These are phyloP conservation scores for Bombus vancouverensis DNA, from an alignment of 1,140 invertebrate species.

Conservation along the genomic window DNA sequence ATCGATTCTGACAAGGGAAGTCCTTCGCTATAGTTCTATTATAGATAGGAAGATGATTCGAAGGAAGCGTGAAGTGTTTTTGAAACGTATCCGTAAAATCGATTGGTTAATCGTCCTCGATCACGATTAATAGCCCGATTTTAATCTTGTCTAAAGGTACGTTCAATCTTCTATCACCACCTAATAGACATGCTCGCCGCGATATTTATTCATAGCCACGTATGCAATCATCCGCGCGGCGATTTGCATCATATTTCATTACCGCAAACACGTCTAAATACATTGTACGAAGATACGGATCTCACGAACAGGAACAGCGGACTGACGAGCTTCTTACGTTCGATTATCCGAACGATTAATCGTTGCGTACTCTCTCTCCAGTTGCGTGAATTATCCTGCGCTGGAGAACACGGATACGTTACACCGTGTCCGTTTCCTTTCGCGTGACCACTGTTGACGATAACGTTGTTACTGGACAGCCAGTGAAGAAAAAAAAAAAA, in stretches of 20 bases:
- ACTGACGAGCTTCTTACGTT: constrained; percentile 17
- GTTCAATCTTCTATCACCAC: constrained; percentile 5
- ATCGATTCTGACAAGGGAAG: too few relatives aligned
- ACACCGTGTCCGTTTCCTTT: constrained; percentile 43
- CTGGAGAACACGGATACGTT: constrained; percentile 27
- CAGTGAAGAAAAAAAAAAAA: too few relatives aligned
- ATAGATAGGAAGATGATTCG: too few relatives aligned
- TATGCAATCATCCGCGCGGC: background rate
- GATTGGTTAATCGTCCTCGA: background rate
- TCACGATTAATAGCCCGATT: background rate
- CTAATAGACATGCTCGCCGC: background rate
- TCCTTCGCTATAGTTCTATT: too few relatives aligned
- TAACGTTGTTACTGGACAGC: constrained; percentile 23
- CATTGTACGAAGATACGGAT: constrained; percentile 32
- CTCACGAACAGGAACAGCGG: background rate
- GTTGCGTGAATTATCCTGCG: constrained; percentile 38
- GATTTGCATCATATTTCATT: constrained; percentile 45
- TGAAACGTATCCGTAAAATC: background rate
- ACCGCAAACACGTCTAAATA: constrained; percentile 27
- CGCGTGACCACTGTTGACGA: constrained; percentile 39
- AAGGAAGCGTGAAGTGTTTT: too few relatives aligned
- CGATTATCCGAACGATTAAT: constrained; percentile 49
- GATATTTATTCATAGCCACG: constrained; percentile 26
- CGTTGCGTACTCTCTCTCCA: constrained; percentile 23
- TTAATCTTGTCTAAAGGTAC: background rate